Evolutionary conservation across 1,140 invertebrate genomes (phyloP), one percentile per base, ranked within the genome.

Genomic region (Drosophila nikananu): DNA sequence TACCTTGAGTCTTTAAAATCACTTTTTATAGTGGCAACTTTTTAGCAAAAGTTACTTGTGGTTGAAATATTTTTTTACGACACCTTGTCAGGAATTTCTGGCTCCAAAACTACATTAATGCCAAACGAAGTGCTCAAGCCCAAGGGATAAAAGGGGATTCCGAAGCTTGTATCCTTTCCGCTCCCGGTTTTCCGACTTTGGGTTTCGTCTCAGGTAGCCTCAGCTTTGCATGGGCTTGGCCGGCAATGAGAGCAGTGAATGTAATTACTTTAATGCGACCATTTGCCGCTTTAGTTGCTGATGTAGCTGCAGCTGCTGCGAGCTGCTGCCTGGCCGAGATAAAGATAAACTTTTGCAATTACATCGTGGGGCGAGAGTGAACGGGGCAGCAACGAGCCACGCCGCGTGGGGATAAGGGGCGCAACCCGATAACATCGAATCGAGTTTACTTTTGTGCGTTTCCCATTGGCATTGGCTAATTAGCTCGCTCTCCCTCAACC

Each of bases 321-420:
- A 64, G 62, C 42, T 80, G 78, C 75, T 86, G 80, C 71, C 65
- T 81, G 81, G 66, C 68, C 67, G 71, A 90, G 86, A 91, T 90
- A 90, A 79, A 90, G 86, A 90, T 90, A 90, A 89, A 90, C 86
- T 90, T 90, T 90, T 91, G 86, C 82, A 90, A 90, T 90, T 90
- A 90, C 86, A 90, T 75, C 83, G 81, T 67, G 78, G 60, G 74
- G 55, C 74, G 77, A 55, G 54, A 72, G 77, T 68, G 77, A 87
- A 70, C 70, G 73, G 81, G 78, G 81, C 84, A 81, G 86, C 77
- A 87, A 83, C 70, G 75, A 52, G 52, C 44, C 32, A 21, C 39
- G 19, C 27, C 21, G 52, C 10, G 82, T 63, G 46, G 62, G 59
- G 72, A 66, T 60, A 72, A 52, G 32, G 46, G 52, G 44, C 80